phyloP scores from a whole-genome alignment of 2,113 vertebrate species.

The Aviceda subcristata region DNA sequence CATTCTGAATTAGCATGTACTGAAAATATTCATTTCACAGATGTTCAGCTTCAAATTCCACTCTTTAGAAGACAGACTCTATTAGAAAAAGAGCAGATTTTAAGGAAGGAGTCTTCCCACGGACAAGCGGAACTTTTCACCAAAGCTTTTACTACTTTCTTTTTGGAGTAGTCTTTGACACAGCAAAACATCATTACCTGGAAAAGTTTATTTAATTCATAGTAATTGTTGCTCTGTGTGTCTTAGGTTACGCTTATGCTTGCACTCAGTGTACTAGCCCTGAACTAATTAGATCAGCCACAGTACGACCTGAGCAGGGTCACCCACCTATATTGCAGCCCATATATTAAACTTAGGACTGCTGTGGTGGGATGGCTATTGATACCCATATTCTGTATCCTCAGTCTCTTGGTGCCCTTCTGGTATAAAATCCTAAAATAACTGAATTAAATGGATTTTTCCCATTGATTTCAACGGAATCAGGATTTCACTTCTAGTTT shows the following conservation, averaged over 20 bases:
- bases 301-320: neutral
- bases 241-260: neutral
- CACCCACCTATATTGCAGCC: neutral
- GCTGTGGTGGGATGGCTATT: neutral
- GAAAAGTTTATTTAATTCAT: neutral
- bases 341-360: neutral
- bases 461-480: neutral
- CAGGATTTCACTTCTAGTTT: neutral
- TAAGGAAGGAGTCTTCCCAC: neutral
- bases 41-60: conserved; percentile 52
- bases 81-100: neutral
- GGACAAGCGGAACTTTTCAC: neutral
- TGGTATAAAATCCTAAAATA: neutral
- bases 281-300: neutral
- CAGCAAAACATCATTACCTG: neutral
- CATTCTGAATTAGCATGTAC: conserved; percentile 52
- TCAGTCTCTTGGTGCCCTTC: neutral
- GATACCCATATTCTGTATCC: neutral
- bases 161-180: neutral
- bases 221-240: neutral
- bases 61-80: neutral
- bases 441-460: neutral
- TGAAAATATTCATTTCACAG: conserved; percentile 56
- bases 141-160: neutral
- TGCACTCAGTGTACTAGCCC: neutral